phyloP scores from a whole-genome alignment of 35 echinoderm and acorn worm species.

The Amphiura filiformis region DNA sequence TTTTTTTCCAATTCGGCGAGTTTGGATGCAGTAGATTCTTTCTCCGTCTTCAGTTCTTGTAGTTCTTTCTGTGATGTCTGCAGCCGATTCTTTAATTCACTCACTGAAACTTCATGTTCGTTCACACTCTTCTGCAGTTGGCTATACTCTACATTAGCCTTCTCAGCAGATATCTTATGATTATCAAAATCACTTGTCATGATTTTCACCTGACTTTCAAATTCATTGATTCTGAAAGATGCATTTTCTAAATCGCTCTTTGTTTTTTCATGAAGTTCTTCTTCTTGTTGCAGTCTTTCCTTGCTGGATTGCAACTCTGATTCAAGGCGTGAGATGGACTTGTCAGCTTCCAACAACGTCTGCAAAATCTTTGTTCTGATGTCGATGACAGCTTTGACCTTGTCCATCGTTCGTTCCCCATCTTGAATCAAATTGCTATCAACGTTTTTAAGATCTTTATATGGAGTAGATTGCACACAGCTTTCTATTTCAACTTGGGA shows the following conservation, averaged over 20 bases:
- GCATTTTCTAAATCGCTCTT: neutral
- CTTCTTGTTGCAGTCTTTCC: neutral
- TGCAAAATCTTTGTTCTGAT: no score
- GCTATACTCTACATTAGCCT: neutral
- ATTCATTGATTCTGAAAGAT: neutral
- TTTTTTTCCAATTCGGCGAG: conserved; percentile 21
- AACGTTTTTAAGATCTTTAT: neutral
- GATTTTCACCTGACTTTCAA: neutral
- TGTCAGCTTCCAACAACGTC: no score
- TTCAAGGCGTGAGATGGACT: neutral
- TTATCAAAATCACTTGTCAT: neutral
- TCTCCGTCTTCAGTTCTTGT: conserved; percentile 41
- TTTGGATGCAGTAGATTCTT: neutral
- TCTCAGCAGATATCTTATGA: neutral
- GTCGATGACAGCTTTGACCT: no score
- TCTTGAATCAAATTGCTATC: neutral
- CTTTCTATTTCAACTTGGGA: no score
- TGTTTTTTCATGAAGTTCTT: neutral
- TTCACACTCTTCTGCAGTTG: neutral
- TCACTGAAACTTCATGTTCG: neutral
- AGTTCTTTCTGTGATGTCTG: neutral
- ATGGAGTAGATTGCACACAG: neutral
- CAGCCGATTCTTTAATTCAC: neutral
- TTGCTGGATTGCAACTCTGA: neutral
- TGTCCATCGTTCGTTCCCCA: no score